Evolutionary conservation across 2,888 invertebrate species (phyloP).

Genomic region (Aelia acuminata): DNA sequence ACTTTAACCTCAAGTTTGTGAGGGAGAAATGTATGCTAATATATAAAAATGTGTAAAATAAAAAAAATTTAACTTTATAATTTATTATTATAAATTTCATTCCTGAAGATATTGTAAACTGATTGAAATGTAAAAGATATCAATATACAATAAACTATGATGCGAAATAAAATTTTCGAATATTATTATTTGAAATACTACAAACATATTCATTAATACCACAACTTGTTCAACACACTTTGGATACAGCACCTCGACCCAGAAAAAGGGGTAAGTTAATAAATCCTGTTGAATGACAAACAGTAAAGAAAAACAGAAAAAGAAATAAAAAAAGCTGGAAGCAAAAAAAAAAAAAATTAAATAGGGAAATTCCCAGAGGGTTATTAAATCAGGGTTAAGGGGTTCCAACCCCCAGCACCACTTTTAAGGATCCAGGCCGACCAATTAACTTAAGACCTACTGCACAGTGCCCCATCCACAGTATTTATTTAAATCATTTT

Average conservation of each 20-base stretch:
- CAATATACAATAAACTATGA: too few species aligned
- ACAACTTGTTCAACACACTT: neutral
- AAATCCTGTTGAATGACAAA: conserved; percentile 14
- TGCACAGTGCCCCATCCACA: neutral
- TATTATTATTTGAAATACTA: too few species aligned
- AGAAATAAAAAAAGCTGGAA: neutral
- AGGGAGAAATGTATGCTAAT: too few species aligned
- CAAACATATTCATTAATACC: too few species aligned
- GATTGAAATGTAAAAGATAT: too few species aligned
- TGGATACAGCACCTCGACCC: neutral
- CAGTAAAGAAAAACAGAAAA: conserved; percentile 18
- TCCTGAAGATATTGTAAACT: too few species aligned
- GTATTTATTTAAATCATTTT: conserved; percentile 31
- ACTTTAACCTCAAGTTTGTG: too few species aligned
- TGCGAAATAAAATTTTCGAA: too few species aligned
- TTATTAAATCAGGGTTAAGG: conserved; percentile 41
- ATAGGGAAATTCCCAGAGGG: conserved; percentile 35
- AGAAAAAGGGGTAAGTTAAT: neutral
- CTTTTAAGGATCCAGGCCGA: conserved; percentile 17
- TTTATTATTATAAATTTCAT: too few species aligned
- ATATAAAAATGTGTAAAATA: too few species aligned
- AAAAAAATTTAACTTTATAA: too few species aligned
- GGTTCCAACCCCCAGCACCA: neutral
- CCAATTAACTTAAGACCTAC: conserved; percentile 43
- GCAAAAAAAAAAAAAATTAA: conserved; percentile 31